These are phyloP conservation scores for Chloroclystis v-ata DNA, from an alignment of 2,888 invertebrate species.

Conservation along the genomic window DNA sequence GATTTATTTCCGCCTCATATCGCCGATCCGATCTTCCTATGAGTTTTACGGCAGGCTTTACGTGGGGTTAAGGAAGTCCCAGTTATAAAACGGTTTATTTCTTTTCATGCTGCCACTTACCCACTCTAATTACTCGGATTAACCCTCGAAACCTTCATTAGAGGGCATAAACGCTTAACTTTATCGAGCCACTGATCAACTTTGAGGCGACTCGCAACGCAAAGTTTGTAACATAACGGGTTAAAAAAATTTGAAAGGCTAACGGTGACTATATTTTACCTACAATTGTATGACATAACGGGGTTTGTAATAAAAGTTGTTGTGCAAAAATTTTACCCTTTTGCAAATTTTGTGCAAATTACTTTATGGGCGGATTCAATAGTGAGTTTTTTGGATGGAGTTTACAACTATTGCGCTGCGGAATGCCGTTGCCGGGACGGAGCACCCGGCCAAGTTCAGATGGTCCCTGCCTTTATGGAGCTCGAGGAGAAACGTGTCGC, in stretches of 20 bases:
- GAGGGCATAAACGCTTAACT: conserved; percentile 33
- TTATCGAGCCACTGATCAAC: conserved; percentile 31
- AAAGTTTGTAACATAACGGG: conserved; percentile 39
- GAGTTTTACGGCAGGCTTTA: conserved; percentile 74
- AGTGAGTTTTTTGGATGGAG: conserved; percentile 54
- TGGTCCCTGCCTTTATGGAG: conserved; percentile 50
- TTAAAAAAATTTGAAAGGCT: conserved; percentile 51
- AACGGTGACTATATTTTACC: conserved; percentile 47
- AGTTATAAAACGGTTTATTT: conserved; percentile 76
- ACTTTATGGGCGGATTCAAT: conserved; percentile 68
- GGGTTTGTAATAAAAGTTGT: conserved; percentile 60
- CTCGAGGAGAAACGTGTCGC: conserved; percentile 46
- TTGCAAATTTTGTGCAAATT: conserved; percentile 76
- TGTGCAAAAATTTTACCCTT: conserved; percentile 63
- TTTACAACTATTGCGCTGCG: conserved; percentile 58
- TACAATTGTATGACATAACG: conserved; percentile 54
- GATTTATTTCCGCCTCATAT: conserved; percentile 78
- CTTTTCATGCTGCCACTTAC: conserved; percentile 61
- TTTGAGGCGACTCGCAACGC: conserved; percentile 24
- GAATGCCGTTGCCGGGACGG: conserved; percentile 37
- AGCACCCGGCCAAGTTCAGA: conserved; percentile 45
- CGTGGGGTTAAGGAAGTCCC: conserved; percentile 70
- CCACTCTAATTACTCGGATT: conserved; percentile 63
- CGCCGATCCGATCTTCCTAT: conserved; percentile 74
- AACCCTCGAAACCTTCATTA: conserved; percentile 53